Conservation (phyloP, 2,797 vertebrate species). For the Leptoclinus maculatus region DNA sequence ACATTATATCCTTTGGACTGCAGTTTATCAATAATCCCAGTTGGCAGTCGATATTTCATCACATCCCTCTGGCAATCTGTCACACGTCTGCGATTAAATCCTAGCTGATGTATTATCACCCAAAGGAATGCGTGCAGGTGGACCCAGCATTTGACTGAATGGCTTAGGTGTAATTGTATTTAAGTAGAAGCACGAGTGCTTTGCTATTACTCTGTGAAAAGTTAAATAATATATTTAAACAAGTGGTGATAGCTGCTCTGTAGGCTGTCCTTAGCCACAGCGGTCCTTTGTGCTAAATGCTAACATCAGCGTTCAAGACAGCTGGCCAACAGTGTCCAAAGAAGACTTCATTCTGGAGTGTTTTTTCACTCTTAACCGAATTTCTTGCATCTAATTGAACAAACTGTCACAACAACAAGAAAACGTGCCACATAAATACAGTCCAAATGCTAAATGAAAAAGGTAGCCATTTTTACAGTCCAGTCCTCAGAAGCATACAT, state of each 20-base stretch:
- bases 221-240: background rate
- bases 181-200: background rate
- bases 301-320: background rate
- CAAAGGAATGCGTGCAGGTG: constrained; percentile 15
- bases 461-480: background rate
- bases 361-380: background rate
- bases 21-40: constrained; percentile 56
- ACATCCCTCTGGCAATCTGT: constrained; percentile 31
- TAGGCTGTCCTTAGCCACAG: background rate
- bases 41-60: constrained; percentile 57
- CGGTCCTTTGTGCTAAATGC: background rate
- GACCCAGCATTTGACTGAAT: constrained; percentile 11
- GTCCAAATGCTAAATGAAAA: background rate
- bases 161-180: background rate
- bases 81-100: constrained; percentile 42
- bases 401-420: background rate
- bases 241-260: background rate
- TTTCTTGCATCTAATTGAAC: background rate
- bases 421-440: background rate
- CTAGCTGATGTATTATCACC: constrained; percentile 40
- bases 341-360: background rate
- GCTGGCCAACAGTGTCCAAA: background rate
- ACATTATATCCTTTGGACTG: constrained; percentile 30
- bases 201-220: constrained; percentile 13
- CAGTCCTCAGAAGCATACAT: background rate